Evolutionary conservation across 2,888 invertebrate species (phyloP), one percentile per base, ranked within the genome.

Genomic region (Morpho helenor): DNA sequence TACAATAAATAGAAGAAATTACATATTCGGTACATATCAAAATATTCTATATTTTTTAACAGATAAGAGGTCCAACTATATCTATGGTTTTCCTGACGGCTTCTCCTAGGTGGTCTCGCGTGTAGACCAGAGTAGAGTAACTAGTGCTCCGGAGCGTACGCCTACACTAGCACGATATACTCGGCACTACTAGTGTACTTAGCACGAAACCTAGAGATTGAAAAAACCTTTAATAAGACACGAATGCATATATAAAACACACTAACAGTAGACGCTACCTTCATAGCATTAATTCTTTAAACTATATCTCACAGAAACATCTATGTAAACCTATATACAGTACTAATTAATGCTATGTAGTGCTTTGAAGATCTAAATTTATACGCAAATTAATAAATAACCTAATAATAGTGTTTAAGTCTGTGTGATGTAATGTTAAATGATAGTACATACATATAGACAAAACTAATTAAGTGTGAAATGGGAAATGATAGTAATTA

Each of bases 181-280:
- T 80, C 88, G 86, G 89, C 89, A 84, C 87, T 88, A 89, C 89
- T 90, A 89, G 89, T 90, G 88, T 87, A 88, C 87, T 88, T 90
- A 90, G 88, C 90, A 89, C 90, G 90, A 86, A 89, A 89, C 90
- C 90, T 90, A 90, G 90, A 90, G 90, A 90, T 90, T 90, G 82
- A 90, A 90, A 89, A 90, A 87, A 87, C 74, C 78, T 84, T 84
- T 77, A 75, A 83, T 83, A 74, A 87, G 76, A 82, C 80, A 87
- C 66, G 68, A 75, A 55, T 49, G 55, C 49, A 82, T 70, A 69
- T 31, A 65, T 45, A 69, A 75, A 74, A 79, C 63, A 78, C 66
- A 78, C 77, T 80, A 80, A 74, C 77, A 81, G 68, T 70, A 56
- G 61, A 68, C 71, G 75, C 81, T 82, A 82, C 82, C 87, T 84